These are phyloP conservation scores for Melitaea cinxia DNA, from an alignment of 1,140 invertebrate genomes.

Conservation along the genomic window DNA sequence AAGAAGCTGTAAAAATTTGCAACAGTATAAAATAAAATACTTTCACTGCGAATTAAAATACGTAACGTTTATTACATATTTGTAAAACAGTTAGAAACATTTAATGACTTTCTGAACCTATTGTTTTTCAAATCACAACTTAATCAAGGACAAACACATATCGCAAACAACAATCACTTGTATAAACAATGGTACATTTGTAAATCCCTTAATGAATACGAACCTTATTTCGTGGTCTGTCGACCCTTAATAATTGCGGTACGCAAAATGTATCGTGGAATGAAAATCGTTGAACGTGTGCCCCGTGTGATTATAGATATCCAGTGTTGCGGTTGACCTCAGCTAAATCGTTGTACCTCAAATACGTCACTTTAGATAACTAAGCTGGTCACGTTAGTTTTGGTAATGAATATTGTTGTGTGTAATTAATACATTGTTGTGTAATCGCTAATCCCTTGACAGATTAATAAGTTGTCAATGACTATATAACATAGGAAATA, in stretches of 20 bases:
- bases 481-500: too few species aligned
- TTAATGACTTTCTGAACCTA: neutral
- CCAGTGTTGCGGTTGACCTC: conserved; percentile 10
- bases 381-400: neutral
- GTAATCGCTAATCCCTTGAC: too few species aligned
- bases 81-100: neutral
- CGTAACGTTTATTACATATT: neutral
- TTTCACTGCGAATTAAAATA: neutral
- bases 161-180: conserved; percentile 20
- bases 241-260: conserved; percentile 20
- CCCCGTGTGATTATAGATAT: conserved; percentile 1
- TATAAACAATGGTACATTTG: conserved; percentile 18
- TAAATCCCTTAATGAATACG: conserved; percentile 25
- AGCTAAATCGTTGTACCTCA: conserved; percentile 10
- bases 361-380: conserved; percentile 8
- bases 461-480: too few species aligned
- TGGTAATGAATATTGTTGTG: too few species aligned
- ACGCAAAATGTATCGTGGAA: conserved; percentile 11
- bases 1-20: too few species aligned
- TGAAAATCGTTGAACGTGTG: conserved; percentile 13
- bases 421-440: too few species aligned
- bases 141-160: conserved; percentile 22
- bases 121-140: conserved; percentile 2
- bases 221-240: conserved; percentile 26
- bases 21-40: neutral